Percentiles rank a stretch among this genome's conserved stretches.
Conservation (phyloP, 2,888 invertebrate species). For the Brachyopa scutellaris region DNA sequence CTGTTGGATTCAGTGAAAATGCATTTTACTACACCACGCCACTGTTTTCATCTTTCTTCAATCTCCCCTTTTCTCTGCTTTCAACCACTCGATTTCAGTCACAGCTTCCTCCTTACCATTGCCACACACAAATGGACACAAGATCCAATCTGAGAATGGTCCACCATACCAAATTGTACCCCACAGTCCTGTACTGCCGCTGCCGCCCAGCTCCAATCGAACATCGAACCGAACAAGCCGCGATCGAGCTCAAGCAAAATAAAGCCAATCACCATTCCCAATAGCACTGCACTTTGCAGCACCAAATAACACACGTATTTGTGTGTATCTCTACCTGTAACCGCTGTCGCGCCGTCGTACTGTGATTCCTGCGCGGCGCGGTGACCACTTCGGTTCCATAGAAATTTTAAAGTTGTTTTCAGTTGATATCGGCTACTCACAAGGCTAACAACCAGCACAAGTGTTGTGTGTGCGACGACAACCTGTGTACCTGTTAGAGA, state of each 20-base stretch:
- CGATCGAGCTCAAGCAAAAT: conserved; percentile 50
- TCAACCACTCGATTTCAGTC: conserved; percentile 33
- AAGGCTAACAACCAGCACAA: conserved; percentile 80
- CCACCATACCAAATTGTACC: conserved; percentile 13
- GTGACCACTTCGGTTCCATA: conserved; percentile 77
- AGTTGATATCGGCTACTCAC: conserved; percentile 82
- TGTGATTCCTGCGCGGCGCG: conserved; percentile 76
- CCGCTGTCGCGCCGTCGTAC: conserved; percentile 57
- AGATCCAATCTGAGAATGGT: conserved; percentile 24
- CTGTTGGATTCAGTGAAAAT: conserved; percentile 48
- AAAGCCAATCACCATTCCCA: conserved; percentile 26
- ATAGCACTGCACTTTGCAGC: conserved; percentile 58
- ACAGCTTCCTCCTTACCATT: conserved; percentile 18
- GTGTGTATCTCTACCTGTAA: conserved; percentile 56
- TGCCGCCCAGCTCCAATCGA: conserved; percentile 18
- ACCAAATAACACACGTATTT: conserved; percentile 43
- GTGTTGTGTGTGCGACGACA: conserved; percentile 50
- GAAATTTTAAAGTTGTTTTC: conserved; percentile 82
- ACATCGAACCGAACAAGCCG: conserved; percentile 63
- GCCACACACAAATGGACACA: background rate
- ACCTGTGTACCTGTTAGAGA: conserved; percentile 52
- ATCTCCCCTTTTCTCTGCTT: background rate
- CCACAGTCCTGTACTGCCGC: too few relatives aligned
- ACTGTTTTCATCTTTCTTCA: conserved; percentile 58
- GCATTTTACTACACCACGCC: conserved; percentile 9